phyloP scores from a whole-genome alignment of 2,888 invertebrate species.

The Blera fallax region DNA sequence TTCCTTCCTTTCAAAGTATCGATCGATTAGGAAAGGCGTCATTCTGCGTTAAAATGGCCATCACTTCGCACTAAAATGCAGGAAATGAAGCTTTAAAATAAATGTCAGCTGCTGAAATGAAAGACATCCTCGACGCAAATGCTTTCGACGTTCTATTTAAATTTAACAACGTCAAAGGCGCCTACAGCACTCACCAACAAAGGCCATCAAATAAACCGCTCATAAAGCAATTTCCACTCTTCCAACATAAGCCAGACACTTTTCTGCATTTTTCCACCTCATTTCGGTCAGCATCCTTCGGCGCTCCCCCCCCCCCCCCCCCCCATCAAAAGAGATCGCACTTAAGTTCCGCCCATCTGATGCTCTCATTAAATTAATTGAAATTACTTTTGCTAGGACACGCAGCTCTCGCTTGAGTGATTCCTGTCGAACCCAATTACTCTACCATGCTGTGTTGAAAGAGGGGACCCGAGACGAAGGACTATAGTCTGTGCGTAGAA shows the following conservation, averaged over 20 bases:
- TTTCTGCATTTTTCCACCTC: constrained; percentile 55
- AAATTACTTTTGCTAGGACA: constrained; percentile 69
- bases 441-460: background rate
- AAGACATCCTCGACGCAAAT: background rate
- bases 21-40: too few species aligned
- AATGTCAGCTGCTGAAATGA: background rate
- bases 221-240: constrained; percentile 40
- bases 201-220: constrained; percentile 49
- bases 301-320: too few species aligned
- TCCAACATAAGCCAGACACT: background rate
- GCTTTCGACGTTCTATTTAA: background rate
- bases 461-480: background rate
- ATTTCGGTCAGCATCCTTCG: constrained; percentile 46
- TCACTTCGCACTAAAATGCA: background rate
- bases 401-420: constrained; percentile 66
- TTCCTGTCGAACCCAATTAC: constrained; percentile 67
- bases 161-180: constrained; percentile 18
- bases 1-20: too few species aligned
- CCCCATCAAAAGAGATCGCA: constrained; percentile 36
- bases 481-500: constrained; percentile 32
- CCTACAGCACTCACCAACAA: background rate
- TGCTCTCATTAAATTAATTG: constrained; percentile 70
- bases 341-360: constrained; percentile 63
- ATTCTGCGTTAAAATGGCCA: too few species aligned
- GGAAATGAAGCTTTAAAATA: background rate